These are phyloP conservation scores for Galaxea fascicularis DNA, from an alignment of 92 coral and sea anemone species.

Conservation along the genomic window DNA sequence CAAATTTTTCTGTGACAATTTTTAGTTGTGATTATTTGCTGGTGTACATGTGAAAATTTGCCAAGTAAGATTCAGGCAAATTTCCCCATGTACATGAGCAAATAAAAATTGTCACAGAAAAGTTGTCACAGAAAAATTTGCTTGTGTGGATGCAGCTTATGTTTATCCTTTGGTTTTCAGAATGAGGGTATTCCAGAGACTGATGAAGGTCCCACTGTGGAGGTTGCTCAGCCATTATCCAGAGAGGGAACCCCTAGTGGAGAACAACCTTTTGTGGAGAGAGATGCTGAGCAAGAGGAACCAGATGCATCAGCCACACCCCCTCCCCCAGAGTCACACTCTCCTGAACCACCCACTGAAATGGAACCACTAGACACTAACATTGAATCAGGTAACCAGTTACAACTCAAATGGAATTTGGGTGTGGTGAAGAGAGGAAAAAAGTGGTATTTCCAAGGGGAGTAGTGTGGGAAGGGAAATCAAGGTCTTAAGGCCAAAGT, in stretches of 20 bases:
- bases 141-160: not conserved
- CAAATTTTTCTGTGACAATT: too few relatives aligned
- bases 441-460: too few relatives aligned
- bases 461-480: too few relatives aligned
- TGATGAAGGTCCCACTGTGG: constrained; percentile 88
- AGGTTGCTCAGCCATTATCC: constrained; percentile 90
- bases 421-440: not conserved
- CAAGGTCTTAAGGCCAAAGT: too few relatives aligned
- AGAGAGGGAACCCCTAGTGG: constrained; percentile 88
- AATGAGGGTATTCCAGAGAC: constrained; percentile 90
- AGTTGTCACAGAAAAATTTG: too few relatives aligned
- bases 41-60: too few relatives aligned
- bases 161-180: constrained; percentile 34
- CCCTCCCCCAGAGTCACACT: constrained; percentile 78
- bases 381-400: constrained; percentile 54
- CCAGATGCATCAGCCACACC: constrained; percentile 92
- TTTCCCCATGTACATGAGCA: too few relatives aligned
- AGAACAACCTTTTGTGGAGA: constrained; percentile 26
- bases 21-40: too few relatives aligned
- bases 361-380: constrained; percentile 43
- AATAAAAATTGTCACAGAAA: too few relatives aligned
- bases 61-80: too few relatives aligned
- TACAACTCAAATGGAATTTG: not conserved
- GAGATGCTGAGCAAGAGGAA: constrained; percentile 53
- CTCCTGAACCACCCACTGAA: constrained; percentile 60